These are phyloP conservation scores for Hecatera dysodea DNA, from an alignment of 2,888 invertebrate species.

Conservation along the genomic window DNA sequence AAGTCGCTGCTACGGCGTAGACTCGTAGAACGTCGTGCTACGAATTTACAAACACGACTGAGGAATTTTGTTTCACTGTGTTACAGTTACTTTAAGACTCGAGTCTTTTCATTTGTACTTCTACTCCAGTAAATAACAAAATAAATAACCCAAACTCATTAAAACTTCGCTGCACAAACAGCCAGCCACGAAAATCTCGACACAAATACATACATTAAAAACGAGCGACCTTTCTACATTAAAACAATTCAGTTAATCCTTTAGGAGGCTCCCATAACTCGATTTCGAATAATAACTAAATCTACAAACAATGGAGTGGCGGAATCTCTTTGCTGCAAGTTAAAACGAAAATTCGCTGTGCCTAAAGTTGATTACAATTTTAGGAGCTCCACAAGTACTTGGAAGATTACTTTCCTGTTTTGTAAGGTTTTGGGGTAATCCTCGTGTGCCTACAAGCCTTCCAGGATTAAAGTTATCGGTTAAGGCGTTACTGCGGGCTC, in stretches of 20 bases:
- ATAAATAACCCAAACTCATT: slow-evolving; percentile 52
- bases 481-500: slow-evolving; percentile 2
- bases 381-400: slow-evolving; percentile 64
- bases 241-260: slow-evolving; percentile 68
- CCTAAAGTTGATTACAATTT: slow-evolving; percentile 75
- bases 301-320: slow-evolving; percentile 75
- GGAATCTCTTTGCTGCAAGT: slow-evolving; percentile 70
- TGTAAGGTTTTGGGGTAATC: slow-evolving; percentile 62
- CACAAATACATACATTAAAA: slow-evolving; percentile 66
- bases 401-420: slow-evolving; percentile 71
- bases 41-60: slow-evolving; percentile 27
- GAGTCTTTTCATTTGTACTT: slow-evolving; percentile 35
- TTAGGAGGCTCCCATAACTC: slow-evolving; percentile 68
- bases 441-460: slow-evolving; percentile 41
- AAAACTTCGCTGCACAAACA: slow-evolving; percentile 54
- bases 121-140: slow-evolving; percentile 45
- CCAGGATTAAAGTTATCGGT: slow-evolving; percentile 54
- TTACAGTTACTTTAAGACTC: slow-evolving; percentile 28
- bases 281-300: slow-evolving; percentile 76
- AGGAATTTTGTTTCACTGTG: slow-evolving; percentile 27
- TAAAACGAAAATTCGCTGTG: slow-evolving; percentile 75
- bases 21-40: slow-evolving; percentile 28
- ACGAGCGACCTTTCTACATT: slow-evolving; percentile 65
- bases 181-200: slow-evolving; percentile 40
- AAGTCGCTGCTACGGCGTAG: slow-evolving; percentile 20